phyloP scores from a whole-genome alignment of 2,888 invertebrate genomes.

The Onchidella celtica region DNA sequence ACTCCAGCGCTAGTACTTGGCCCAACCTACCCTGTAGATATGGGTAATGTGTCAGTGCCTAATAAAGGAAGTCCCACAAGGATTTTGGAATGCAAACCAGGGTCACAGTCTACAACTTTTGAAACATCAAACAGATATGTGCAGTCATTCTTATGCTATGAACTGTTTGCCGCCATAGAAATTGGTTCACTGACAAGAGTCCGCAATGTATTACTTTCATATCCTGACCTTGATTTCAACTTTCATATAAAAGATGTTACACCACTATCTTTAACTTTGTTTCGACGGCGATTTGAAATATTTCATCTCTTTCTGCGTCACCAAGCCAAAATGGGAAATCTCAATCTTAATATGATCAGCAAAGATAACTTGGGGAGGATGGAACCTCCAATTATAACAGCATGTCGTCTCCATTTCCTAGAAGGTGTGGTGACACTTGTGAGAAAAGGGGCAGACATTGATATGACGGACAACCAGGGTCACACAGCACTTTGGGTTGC shows the following conservation, averaged over 20 bases:
- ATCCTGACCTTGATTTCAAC: slow-evolving; percentile 75
- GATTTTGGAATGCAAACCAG: slow-evolving; percentile 43
- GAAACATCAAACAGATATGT: slow-evolving; percentile 61
- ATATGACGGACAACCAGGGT: slow-evolving; percentile 70
- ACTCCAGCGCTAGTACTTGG: slow-evolving; percentile 22
- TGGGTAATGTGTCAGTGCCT: slow-evolving; percentile 38
- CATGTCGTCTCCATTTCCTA: slow-evolving; percentile 77
- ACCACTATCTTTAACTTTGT: slow-evolving; percentile 77
- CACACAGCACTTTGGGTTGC: slow-evolving; percentile 74
- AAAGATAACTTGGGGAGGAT: slow-evolving; percentile 76
- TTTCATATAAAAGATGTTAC: slow-evolving; percentile 77
- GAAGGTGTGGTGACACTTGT: slow-evolving; percentile 75
- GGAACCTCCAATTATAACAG: slow-evolving; percentile 79
- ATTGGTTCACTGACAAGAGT: slow-evolving; percentile 66
- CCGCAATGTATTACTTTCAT: slow-evolving; percentile 68
- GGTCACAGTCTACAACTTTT: slow-evolving; percentile 57
- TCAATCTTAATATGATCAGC: slow-evolving; percentile 77
- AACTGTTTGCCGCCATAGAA: slow-evolving; percentile 66
- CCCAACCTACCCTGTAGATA: slow-evolving; percentile 30
- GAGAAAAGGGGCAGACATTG: slow-evolving; percentile 75
- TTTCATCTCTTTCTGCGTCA: slow-evolving; percentile 75
- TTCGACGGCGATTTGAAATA: slow-evolving; percentile 73
- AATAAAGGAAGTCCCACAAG: slow-evolving; percentile 51
- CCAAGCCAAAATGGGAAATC: slow-evolving; percentile 69
- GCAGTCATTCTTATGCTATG: slow-evolving; percentile 70